A percentile compares a stretch with the other conserved stretches of the same genome.
These are phyloP conservation scores for Rhagophthalmus giganteus DNA, from an alignment of 2,888 invertebrate genomes.

Conservation along the genomic window DNA sequence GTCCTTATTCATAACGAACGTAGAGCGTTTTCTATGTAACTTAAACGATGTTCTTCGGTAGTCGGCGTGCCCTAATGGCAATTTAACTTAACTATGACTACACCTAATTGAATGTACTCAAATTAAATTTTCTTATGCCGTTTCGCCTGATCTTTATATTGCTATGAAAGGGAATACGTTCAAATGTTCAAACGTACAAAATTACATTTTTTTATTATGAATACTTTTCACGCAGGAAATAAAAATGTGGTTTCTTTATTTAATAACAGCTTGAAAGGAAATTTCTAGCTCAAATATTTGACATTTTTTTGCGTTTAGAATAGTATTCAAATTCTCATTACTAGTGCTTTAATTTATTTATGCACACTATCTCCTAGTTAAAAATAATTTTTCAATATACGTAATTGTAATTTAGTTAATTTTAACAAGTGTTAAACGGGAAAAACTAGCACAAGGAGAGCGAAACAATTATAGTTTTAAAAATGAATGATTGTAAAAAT, in stretches of 20 bases:
- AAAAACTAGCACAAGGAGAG: too few relatives aligned
- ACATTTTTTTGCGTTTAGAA: too few relatives aligned
- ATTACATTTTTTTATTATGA: background rate
- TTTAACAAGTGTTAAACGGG: too few relatives aligned
- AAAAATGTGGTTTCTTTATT: background rate
- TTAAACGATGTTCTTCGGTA: constrained; percentile 8
- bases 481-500: too few relatives aligned
- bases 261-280: background rate
- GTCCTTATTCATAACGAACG: constrained; percentile 12
- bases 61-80: constrained; percentile 19
- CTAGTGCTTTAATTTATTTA: too few relatives aligned
- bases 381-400: too few relatives aligned
- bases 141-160: constrained; percentile 13
- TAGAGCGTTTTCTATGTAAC: constrained; percentile 9
- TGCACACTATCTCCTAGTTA: too few relatives aligned
- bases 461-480: too few relatives aligned
- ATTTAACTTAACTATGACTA: constrained; percentile 27
- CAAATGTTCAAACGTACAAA: background rate
- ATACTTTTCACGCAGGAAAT: background rate
- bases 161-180: background rate
- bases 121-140: constrained; percentile 17
- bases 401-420: too few relatives aligned
- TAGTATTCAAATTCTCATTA: too few relatives aligned
- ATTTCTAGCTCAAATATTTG: background rate
- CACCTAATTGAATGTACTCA: constrained; percentile 25